Conservation (phyloP, 2,797 vertebrate species). For the Rallus crepitans region DNA sequence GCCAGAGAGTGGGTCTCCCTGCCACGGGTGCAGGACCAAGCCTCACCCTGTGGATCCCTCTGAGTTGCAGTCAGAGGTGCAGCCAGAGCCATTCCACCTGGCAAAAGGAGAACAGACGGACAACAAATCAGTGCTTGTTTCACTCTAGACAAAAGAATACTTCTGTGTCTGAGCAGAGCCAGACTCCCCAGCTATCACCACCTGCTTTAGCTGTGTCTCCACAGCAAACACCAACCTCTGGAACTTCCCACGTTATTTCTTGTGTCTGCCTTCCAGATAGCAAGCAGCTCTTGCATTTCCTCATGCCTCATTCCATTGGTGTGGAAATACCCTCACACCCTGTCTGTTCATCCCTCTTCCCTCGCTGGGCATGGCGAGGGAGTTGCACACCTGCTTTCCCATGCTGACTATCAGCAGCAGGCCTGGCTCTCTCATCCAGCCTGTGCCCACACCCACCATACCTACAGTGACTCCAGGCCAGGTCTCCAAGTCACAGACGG, state of each 20-base stretch:
- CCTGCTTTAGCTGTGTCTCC: neutral
- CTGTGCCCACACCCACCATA: neutral
- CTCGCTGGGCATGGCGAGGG: neutral
- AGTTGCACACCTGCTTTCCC: neutral
- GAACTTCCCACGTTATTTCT: conserved; percentile 22
- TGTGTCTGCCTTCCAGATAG: neutral
- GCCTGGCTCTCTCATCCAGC: neutral
- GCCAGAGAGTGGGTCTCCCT: neutral
- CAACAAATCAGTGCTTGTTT: neutral
- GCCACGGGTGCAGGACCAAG: fast-evolving
- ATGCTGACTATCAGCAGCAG: neutral
- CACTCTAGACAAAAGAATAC: neutral
- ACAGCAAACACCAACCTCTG: neutral
- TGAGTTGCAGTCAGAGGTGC: neutral
- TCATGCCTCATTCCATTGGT: neutral
- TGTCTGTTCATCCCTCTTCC: neutral
- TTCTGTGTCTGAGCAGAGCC: neutral
- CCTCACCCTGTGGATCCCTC: neutral
- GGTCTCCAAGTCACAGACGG: neutral
- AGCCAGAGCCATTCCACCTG: fast-evolving
- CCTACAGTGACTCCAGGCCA: neutral
- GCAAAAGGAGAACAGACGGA: fast-evolving
- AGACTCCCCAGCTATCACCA: neutral
- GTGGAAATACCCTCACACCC: conserved; percentile 16
- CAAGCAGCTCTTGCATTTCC: neutral